Evolutionary conservation across 2,113 vertebrate species (phyloP).

Genomic region (Tapirus terrestris): DNA sequence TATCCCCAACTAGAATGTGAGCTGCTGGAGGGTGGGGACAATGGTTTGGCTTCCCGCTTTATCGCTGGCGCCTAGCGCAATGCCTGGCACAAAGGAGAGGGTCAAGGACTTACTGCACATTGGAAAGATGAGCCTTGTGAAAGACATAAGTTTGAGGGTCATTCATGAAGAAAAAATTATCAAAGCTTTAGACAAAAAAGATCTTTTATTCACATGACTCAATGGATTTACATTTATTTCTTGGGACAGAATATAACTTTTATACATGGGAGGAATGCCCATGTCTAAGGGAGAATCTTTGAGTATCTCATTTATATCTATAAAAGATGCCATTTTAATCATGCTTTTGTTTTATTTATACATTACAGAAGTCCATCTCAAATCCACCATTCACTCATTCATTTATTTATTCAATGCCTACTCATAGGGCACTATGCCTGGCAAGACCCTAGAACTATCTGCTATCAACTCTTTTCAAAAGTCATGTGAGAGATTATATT

Average conservation of each 20-base stretch:
- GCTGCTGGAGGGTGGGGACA: neutral
- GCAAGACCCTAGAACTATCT: neutral
- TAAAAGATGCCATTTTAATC: neutral
- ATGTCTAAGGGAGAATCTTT: neutral
- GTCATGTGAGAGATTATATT: neutral
- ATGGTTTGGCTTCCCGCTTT: neutral
- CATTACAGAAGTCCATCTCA: neutral
- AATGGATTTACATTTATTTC: neutral
- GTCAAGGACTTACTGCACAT: neutral
- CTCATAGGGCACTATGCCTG: neutral
- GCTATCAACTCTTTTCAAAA: neutral
- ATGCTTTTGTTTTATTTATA: neutral
- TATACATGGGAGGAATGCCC: neutral
- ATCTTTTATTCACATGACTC: neutral
- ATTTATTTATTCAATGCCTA: neutral
- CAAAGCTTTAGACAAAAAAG: neutral
- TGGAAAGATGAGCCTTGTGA: neutral
- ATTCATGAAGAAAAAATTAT: neutral
- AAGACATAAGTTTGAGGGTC: neutral
- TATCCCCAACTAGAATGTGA: neutral
- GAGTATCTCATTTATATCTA: neutral
- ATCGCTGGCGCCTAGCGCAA: neutral
- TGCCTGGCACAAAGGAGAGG: neutral
- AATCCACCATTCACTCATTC: neutral
- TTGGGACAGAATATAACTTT: neutral